Evolutionary conservation across 1,140 invertebrate genomes (phyloP).

Genomic region (Zophobas morio): DNA sequence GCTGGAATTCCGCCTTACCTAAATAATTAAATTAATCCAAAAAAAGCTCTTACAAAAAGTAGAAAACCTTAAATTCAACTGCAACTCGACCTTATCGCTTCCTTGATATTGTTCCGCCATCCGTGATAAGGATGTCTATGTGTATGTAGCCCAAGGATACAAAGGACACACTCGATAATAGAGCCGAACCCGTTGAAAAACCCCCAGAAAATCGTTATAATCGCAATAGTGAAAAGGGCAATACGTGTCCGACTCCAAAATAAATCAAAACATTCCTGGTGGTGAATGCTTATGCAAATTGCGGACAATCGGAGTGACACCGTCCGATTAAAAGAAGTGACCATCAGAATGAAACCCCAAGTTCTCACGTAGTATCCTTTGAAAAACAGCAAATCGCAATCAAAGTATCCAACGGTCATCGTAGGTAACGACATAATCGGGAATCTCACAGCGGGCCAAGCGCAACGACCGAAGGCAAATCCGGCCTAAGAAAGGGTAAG

Average conservation of each 20-base stretch:
- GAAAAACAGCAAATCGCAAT: constrained; percentile 57
- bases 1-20: too few relatives aligned
- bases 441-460: constrained; percentile 54
- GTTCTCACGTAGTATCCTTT: constrained; percentile 62
- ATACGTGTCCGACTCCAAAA: constrained; percentile 47
- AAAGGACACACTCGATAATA: not conserved
- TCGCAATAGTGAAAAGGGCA: constrained; percentile 9
- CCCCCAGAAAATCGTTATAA: constrained; percentile 14
- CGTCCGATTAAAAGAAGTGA: constrained; percentile 52
- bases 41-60: too few relatives aligned
- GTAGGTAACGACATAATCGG: constrained; percentile 64
- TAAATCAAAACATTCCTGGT: constrained; percentile 60
- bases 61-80: too few relatives aligned
- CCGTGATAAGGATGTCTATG: constrained; percentile 1
- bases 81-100: not conserved
- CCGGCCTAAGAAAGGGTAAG: constrained; percentile 3
- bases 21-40: too few relatives aligned
- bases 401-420: constrained; percentile 63
- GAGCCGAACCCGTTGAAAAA: not conserved
- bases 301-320: constrained; percentile 55
- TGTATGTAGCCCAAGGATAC: not conserved
- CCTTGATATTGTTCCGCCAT: not conserved
- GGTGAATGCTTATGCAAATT: constrained; percentile 60
- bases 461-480: not conserved
- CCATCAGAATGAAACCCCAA: constrained; percentile 54